A percentile compares a stretch with the other conserved stretches of the same genome.
Evolutionary conservation across 2,888 invertebrate species (phyloP).

Genomic region (Pachycephus smyrnensis): DNA sequence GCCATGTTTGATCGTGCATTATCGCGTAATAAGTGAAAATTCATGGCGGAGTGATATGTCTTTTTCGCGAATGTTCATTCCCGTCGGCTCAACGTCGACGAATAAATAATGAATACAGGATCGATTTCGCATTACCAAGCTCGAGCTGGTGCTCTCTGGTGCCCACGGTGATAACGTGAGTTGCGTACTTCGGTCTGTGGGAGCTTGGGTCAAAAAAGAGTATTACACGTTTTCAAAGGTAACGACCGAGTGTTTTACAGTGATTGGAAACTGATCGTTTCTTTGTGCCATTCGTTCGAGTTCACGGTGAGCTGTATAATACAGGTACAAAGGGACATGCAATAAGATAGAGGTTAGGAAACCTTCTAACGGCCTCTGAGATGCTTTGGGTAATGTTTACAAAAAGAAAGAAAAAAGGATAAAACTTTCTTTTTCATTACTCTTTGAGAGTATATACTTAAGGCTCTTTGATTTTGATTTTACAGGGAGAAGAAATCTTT

Average conservation of each 20-base stretch:
- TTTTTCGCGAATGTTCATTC: background rate
- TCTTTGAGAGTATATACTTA: too few species aligned
- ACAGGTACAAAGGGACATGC: too few species aligned
- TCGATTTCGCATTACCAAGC: background rate
- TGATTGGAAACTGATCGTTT: background rate
- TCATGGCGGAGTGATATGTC: background rate
- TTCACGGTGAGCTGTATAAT: background rate
- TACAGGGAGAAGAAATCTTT: too few species aligned
- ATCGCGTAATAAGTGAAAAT: background rate
- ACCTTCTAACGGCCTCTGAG: too few species aligned
- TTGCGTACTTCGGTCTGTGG: background rate
- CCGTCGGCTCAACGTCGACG: background rate
- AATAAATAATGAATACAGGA: constrained; percentile 25
- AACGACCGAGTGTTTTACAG: background rate
- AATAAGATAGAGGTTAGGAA: too few species aligned
- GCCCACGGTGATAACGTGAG: background rate
- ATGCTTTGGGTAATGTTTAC: too few species aligned
- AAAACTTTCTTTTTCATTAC: too few species aligned
- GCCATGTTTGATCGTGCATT: background rate
- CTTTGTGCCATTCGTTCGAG: background rate
- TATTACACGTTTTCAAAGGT: background rate
- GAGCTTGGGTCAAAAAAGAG: background rate
- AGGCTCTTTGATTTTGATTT: too few species aligned
- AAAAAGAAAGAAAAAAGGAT: too few species aligned
- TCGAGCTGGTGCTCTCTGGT: background rate